Percentiles rank a stretch among this genome's conserved stretches.
These are phyloP conservation scores for Tamandua tetradactyla DNA, from an alignment of 2,797 vertebrate genomes.

Conservation along the genomic window DNA sequence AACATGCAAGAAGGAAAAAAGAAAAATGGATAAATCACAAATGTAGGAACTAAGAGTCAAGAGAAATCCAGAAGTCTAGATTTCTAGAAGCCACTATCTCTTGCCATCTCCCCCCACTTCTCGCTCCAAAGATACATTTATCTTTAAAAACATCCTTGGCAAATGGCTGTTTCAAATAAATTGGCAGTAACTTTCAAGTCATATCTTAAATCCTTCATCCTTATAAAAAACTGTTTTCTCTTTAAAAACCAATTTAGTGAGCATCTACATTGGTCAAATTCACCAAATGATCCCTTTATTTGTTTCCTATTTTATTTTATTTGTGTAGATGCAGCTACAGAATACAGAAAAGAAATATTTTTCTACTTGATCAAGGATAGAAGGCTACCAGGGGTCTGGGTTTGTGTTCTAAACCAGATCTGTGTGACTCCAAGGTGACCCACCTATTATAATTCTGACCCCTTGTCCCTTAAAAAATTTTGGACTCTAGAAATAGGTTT, in stretches of 20 bases:
- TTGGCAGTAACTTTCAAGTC: not conserved
- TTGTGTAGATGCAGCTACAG: not conserved
- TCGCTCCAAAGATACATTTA: not conserved
- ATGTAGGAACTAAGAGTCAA: not conserved
- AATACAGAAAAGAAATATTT: slow-evolving; percentile 20
- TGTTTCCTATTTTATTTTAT: not conserved
- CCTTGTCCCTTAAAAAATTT: not conserved
- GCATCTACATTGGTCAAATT: not conserved
- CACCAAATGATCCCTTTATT: not conserved
- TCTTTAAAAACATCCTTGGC: not conserved
- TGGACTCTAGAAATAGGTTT: not conserved
- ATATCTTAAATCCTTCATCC: not conserved
- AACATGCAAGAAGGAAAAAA: not conserved
- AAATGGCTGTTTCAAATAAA: not conserved
- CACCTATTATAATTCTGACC: not conserved
- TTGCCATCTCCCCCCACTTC: not conserved
- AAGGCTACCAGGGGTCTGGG: not conserved
- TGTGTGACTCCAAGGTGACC: not conserved
- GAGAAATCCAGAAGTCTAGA: not conserved
- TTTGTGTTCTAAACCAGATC: not conserved
- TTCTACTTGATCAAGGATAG: not conserved
- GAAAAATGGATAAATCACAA: not conserved
- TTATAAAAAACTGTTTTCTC: not conserved
- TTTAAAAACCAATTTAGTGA: not conserved
- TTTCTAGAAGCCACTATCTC: not conserved